Evolutionary conservation across 2,113 vertebrate species (phyloP).

Genomic region (Crotalus helleri): DNA sequence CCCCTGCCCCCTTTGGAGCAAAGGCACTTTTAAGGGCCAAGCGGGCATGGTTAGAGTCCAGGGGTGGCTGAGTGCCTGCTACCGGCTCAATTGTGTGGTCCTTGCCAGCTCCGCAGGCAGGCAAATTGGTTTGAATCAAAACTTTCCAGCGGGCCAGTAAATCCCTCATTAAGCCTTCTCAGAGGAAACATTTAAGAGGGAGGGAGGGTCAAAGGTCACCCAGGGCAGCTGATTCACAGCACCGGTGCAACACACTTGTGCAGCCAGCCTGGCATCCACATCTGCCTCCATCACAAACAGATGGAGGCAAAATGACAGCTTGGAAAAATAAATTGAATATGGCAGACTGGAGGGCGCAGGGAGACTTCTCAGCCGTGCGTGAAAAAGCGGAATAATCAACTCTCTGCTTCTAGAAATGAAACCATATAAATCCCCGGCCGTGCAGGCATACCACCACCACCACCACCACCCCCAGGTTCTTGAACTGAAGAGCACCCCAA

Average conservation of each 20-base stretch:
- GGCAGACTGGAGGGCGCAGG: constrained; percentile 59
- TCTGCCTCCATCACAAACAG: constrained; percentile 64
- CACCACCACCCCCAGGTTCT: neutral
- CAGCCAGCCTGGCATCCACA: constrained; percentile 61
- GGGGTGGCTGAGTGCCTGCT: constrained; percentile 61
- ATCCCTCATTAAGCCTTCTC: constrained; percentile 91
- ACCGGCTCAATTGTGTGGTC: constrained; percentile 84
- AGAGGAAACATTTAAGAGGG: constrained; percentile 85
- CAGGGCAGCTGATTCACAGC: constrained; percentile 78
- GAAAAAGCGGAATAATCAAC: constrained; percentile 22
- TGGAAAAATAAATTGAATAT: constrained; percentile 72
- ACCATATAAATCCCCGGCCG: neutral
- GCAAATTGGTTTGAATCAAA: constrained; percentile 88
- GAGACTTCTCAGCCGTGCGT: constrained; percentile 44
- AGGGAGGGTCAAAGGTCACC: constrained; percentile 75
- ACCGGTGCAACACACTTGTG: constrained; percentile 73
- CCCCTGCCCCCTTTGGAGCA: constrained; percentile 39
- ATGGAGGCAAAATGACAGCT: constrained; percentile 71
- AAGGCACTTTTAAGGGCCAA: constrained; percentile 71
- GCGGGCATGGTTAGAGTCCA: constrained; percentile 67
- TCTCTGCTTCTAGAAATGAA: constrained; percentile 28
- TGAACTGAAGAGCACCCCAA: neutral
- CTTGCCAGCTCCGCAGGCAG: constrained; percentile 70
- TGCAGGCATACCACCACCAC: neutral
- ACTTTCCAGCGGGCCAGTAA: constrained; percentile 85